Conservation (phyloP, 2,113 vertebrate species). For the Junco hyemalis region DNA sequence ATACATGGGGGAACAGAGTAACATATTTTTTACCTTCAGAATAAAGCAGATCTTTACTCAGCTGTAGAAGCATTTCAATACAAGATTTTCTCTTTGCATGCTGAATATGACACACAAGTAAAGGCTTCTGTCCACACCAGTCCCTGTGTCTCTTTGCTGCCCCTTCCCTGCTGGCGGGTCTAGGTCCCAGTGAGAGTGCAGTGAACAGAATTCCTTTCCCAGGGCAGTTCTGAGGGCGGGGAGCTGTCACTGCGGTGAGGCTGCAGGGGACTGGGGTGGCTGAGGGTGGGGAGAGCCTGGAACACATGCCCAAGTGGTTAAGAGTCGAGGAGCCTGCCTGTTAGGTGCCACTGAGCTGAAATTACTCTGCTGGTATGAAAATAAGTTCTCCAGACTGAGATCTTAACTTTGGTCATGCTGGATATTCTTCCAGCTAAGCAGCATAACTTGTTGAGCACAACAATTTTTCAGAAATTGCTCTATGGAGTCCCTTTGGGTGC, state of each 20-base stretch:
- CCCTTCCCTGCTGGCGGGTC: background rate
- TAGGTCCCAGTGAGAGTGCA: background rate
- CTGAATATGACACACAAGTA: background rate
- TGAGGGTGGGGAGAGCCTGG: background rate
- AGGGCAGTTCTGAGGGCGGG: accelerated
- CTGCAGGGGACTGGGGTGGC: background rate
- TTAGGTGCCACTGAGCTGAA: background rate
- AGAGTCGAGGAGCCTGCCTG: background rate
- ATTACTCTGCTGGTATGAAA: background rate
- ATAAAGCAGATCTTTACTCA: background rate
- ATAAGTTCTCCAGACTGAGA: background rate
- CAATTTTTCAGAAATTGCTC: background rate
- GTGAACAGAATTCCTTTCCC: background rate
- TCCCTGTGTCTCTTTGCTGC: background rate
- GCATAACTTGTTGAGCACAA: background rate
- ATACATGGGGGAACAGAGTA: background rate
- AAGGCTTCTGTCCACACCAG: background rate
- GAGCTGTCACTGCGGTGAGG: accelerated
- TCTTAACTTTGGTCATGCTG: background rate
- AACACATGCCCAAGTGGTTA: background rate
- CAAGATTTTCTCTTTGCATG: accelerated
- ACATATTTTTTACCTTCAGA: background rate
- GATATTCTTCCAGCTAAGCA: background rate
- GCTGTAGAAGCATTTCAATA: background rate
- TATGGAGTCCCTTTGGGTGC: background rate